These are phyloP conservation scores for Ardeotis arabs DNA, from an alignment of 2,113 vertebrate species.

Conservation along the genomic window DNA sequence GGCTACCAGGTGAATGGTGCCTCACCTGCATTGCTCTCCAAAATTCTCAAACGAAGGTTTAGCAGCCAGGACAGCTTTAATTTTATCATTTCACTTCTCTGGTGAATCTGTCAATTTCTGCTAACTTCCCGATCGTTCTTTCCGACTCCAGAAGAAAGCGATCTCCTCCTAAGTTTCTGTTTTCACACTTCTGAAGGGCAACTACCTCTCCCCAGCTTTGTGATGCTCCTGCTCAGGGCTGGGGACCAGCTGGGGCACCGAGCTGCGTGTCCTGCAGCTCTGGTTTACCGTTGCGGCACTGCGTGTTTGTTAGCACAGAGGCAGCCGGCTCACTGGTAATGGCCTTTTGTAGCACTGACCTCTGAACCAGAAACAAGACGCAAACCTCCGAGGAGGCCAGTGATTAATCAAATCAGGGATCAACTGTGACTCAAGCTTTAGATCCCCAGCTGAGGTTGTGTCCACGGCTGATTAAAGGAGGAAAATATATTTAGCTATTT, in stretches of 20 bases:
- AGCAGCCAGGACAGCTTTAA: slow-evolving; percentile 41
- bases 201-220: slow-evolving; percentile 24
- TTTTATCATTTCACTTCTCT: slow-evolving; percentile 61
- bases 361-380: slow-evolving; percentile 18
- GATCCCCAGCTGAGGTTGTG: slow-evolving; percentile 34
- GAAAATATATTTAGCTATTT: slow-evolving; percentile 36
- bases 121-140: slow-evolving; percentile 64
- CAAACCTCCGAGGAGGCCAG: neutral
- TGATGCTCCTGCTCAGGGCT: slow-evolving; percentile 17
- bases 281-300: neutral
- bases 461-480: slow-evolving; percentile 4
- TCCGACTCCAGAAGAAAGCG: slow-evolving; percentile 38
- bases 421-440: neutral
- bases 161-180: slow-evolving; percentile 43
- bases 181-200: slow-evolving; percentile 55
- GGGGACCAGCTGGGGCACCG: neutral
- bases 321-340: neutral
- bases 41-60: neutral
- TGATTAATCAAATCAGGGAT: slow-evolving; percentile 37
- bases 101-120: slow-evolving; percentile 57
- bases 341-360: neutral
- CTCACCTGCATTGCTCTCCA: neutral
- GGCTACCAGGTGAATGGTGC: slow-evolving; percentile 2
- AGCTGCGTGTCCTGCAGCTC: neutral
- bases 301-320: neutral